Base-by-base conservation (phyloP, 2,113 vertebrate species). In the Cinclus mexicanus region DNA sequence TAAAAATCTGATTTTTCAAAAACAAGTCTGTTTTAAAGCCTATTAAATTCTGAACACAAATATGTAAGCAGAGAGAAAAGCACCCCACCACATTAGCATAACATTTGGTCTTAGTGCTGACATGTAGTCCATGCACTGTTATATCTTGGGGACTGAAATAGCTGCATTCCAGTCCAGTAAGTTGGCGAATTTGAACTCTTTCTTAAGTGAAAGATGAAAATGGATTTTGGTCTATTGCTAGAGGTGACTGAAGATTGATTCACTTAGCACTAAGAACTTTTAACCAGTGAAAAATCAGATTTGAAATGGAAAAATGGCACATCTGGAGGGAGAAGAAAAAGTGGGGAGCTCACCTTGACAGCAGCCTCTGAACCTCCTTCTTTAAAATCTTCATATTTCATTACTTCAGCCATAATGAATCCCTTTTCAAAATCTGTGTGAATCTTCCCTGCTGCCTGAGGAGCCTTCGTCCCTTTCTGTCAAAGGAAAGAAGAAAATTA, bases 311-410 rank as follows among this genome's bases (percentile, higher is more conserved):
- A 97, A 97, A 96, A 87, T 7, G 20, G 80, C 60, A 52, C 37
- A 47, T 15, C 31, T 35, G 60, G 79, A 83, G 11, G 12, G 28
- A 80, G 31, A 71, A 79, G 77, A 74, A 74, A 95, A 92, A 87
- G 50, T n/a, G 89, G 94, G 97, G 97, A 94, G 94, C 98, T 98
- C 98, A 99, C 98, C 98, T 99, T 99, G 98, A 99, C 99, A 95
- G 99, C 98, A 94, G 89, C 98, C 98, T 99, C 98, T 83, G 98
- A 98, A 94, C 98, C 98, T 98, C 98, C 99, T 97, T 99, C 99
- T 98, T 99, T 99, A 99, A 99, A 99, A 98, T 99, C 99, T 97
- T 98, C 98, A 24, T 99, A 99, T 99, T 99, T 99, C 99, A 99
- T 99, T 98, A 99, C 99, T 98, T 98, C 98, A 94, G 98, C 98